Conservation (phyloP, 2,113 vertebrate genomes). For the Myrmecophaga tridactyla region DNA sequence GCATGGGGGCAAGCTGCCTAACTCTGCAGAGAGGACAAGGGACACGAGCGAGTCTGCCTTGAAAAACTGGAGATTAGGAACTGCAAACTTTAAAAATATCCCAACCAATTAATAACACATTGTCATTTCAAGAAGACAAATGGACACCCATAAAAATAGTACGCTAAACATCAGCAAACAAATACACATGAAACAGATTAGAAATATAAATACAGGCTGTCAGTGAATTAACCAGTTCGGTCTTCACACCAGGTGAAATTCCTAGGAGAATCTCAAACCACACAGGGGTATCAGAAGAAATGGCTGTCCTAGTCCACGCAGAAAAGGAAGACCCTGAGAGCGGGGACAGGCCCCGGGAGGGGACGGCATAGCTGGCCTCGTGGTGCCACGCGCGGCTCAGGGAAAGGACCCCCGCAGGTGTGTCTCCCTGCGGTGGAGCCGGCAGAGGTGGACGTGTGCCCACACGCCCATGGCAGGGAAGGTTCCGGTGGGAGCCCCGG, state of each 20-base stretch:
- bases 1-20: not conserved
- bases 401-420: no score
- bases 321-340: not conserved
- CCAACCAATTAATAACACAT: fast-evolving
- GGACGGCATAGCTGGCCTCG: no score
- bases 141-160: not conserved
- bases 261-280: not conserved
- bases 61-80: not conserved
- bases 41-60: not conserved
- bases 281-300: not conserved
- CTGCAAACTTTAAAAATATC: not conserved
- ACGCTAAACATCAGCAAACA: not conserved
- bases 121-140: not conserved
- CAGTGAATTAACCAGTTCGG: not conserved
- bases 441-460: no score
- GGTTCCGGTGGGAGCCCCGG: no score
- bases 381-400: no score
- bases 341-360: no score
- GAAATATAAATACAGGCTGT: not conserved
- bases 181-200: not conserved
- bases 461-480: no score
- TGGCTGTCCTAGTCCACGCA: not conserved
- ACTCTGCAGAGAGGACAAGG: not conserved
- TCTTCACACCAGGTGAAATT: not conserved
- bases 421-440: no score